Conservation (phyloP, 2,113 vertebrate species). For the Chaetodon trifascialis region DNA sequence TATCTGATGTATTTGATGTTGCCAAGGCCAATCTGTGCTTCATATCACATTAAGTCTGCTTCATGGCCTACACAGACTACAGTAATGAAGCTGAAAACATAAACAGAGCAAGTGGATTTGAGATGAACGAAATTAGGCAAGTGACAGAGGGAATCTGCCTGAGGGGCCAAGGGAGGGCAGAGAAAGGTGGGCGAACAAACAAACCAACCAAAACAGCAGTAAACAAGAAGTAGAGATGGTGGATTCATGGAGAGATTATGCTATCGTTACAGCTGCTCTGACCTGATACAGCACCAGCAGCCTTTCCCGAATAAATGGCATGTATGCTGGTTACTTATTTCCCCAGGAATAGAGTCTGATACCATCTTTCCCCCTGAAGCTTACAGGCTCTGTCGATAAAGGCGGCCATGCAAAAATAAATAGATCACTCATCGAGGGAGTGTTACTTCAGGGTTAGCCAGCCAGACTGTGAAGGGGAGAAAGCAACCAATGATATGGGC, state of each 20-base stretch:
- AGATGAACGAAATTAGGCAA: constrained; percentile 66
- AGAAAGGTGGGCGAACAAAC: constrained; percentile 35
- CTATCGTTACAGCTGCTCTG: constrained; percentile 66
- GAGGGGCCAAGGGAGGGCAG: constrained; percentile 11
- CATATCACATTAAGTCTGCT: constrained; percentile 29
- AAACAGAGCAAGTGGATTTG: constrained; percentile 54
- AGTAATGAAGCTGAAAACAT: constrained; percentile 57
- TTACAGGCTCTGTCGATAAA: constrained; percentile 73
- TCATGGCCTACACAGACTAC: neutral
- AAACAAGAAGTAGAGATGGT: constrained; percentile 34
- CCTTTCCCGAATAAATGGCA: constrained; percentile 66
- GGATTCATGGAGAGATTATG: constrained; percentile 55
- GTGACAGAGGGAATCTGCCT: constrained; percentile 47
- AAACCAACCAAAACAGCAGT: constrained; percentile 35
- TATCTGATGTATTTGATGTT: constrained; percentile 35
- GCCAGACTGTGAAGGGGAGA: constrained; percentile 60
- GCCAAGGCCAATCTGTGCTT: constrained; percentile 18
- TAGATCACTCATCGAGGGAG: constrained; percentile 76
- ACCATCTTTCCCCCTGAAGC: constrained; percentile 70
- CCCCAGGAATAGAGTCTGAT: constrained; percentile 70
- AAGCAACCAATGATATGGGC: constrained; percentile 66
- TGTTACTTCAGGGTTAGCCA: constrained; percentile 75
- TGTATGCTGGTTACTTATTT: constrained; percentile 60
- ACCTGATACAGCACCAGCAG: constrained; percentile 64
- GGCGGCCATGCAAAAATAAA: constrained; percentile 80